phyloP scores from a whole-genome alignment of 2,888 invertebrate genomes.

The Zele albiditarsus region DNA sequence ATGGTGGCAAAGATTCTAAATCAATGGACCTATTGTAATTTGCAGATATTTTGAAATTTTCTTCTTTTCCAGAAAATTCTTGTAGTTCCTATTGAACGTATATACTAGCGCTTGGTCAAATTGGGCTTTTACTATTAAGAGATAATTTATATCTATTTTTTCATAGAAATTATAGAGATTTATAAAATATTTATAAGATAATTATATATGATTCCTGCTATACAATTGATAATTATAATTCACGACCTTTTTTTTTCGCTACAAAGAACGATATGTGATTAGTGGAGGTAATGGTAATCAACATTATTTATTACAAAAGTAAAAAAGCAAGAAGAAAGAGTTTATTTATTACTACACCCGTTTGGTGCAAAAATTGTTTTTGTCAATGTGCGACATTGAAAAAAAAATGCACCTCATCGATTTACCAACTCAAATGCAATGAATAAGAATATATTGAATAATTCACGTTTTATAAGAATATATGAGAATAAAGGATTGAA shows the following conservation, averaged over 20 bases:
- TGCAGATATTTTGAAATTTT: background rate
- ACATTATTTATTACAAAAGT: background rate
- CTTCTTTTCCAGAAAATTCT: background rate
- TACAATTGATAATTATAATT: background rate
- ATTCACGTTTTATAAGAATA: constrained; percentile 49
- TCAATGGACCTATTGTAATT: constrained; percentile 35
- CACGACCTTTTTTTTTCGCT: background rate
- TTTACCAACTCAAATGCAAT: background rate
- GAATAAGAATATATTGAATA: constrained; percentile 32
- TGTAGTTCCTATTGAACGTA: constrained; percentile 7
- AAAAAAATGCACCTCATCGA: background rate
- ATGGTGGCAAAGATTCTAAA: background rate
- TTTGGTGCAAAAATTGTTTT: background rate
- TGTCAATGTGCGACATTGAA: background rate
- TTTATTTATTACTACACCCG: background rate
- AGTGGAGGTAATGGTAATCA: background rate
- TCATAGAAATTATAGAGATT: constrained; percentile 34
- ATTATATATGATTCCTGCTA: constrained; percentile 7
- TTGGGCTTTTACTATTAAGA: constrained; percentile 34
- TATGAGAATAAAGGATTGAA: constrained; percentile 27
- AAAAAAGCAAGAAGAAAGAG: background rate
- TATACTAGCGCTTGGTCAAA: background rate
- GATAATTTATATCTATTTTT: constrained; percentile 47
- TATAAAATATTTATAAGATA: constrained; percentile 4
- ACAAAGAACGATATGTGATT: background rate